These are phyloP conservation scores for Himalopsyche phryganea DNA, from an alignment of 1,140 invertebrate genomes.

Conservation along the genomic window DNA sequence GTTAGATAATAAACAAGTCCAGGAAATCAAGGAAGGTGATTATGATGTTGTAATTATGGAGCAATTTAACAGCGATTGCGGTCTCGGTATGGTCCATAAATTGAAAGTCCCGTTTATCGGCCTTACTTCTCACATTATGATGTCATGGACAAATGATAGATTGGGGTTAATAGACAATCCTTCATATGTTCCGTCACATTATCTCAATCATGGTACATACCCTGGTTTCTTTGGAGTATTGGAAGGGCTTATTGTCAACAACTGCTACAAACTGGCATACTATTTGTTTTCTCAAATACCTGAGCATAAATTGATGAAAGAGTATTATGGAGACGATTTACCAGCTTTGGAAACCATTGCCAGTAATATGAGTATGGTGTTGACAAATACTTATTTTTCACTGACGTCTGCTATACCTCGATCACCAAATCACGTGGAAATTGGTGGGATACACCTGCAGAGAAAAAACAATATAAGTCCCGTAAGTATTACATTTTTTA, in stretches of 20 bases:
- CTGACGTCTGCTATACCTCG: constrained; percentile 56
- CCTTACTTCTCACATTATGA: constrained; percentile 52
- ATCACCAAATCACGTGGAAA: constrained; percentile 61
- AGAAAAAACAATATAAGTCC: constrained; percentile 44
- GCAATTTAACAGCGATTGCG: constrained; percentile 67
- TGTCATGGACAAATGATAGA: constrained; percentile 57
- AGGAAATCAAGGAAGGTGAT: constrained; percentile 45
- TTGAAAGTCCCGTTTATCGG: constrained; percentile 61
- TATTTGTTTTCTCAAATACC: constrained; percentile 40
- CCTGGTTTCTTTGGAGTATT: constrained; percentile 52
- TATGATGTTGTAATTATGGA: constrained; percentile 67
- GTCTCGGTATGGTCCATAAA: constrained; percentile 58
- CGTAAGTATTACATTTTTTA: too few species aligned
- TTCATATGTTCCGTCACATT: constrained; percentile 54
- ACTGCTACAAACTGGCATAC: constrained; percentile 40
- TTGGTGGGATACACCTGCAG: constrained; percentile 63
- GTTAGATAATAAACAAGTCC: constrained; percentile 44
- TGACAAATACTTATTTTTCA: constrained; percentile 64
- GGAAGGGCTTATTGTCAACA: constrained; percentile 41
- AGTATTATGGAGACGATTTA: constrained; percentile 51
- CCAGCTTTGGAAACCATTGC: constrained; percentile 58
- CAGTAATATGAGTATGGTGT: constrained; percentile 57
- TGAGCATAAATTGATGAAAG: constrained; percentile 44
- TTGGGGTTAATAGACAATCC: constrained; percentile 57
- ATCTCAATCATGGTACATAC: constrained; percentile 52